phyloP scores from a whole-genome alignment of 2,113 vertebrate genomes.

The Pomatostomus ruficeps region DNA sequence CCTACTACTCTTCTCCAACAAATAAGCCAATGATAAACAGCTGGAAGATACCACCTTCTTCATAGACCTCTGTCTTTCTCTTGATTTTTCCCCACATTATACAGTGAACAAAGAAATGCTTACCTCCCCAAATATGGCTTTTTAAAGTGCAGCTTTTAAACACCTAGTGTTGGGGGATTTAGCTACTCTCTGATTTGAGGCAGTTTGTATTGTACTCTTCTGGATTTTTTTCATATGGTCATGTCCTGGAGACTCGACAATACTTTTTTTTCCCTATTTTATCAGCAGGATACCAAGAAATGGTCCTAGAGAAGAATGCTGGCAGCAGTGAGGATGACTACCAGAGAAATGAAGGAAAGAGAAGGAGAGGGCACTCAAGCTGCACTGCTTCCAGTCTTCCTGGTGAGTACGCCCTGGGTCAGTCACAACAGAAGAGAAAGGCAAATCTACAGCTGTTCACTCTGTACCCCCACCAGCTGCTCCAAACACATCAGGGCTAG shows the following conservation, averaged over 20 bases:
- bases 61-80: neutral
- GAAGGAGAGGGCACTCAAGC: neutral
- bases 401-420: accelerated
- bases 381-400: neutral
- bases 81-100: neutral
- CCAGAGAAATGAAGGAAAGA: neutral
- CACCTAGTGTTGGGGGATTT: accelerated
- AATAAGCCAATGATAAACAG: neutral
- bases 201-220: neutral
- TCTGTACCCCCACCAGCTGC: neutral
- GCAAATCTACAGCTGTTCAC: neutral
- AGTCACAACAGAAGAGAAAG: neutral
- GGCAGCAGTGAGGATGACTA: neutral
- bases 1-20: neutral
- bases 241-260: neutral
- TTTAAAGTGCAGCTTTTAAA: neutral
- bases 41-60: neutral
- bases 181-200: neutral
- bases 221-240: neutral
- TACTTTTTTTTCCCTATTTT: neutral
- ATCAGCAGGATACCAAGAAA: neutral
- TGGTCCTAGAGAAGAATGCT: neutral
- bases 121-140: neutral
- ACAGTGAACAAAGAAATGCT: neutral
- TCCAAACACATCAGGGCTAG: neutral